Percentiles rank a stretch among this genome's conserved stretches.
Conservation (phyloP, 2,113 vertebrate genomes). For the Clupea harengus region DNA sequence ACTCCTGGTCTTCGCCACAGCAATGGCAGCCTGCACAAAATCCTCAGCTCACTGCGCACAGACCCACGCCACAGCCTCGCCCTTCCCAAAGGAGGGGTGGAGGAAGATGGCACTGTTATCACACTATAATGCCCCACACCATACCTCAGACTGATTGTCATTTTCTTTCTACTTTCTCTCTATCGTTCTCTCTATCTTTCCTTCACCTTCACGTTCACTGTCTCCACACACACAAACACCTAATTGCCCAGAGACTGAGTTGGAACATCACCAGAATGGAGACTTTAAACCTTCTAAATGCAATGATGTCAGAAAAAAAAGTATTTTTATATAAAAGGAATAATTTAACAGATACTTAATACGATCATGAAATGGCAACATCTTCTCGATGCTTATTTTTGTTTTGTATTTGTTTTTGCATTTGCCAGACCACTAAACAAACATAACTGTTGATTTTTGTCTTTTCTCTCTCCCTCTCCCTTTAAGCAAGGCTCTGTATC, state of each 20-base stretch:
- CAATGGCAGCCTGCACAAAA: constrained; percentile 88
- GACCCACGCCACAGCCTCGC: constrained; percentile 92
- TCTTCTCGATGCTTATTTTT: constrained; percentile 19
- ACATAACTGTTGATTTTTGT: background rate
- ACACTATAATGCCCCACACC: constrained; percentile 80
- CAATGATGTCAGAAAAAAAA: constrained; percentile 19
- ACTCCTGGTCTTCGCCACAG: constrained; percentile 77
- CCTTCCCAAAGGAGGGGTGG: constrained; percentile 88
- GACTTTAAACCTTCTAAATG: constrained; percentile 31
- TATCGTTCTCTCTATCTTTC: background rate
- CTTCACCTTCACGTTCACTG: constrained; percentile 45
- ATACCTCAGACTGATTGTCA: background rate
- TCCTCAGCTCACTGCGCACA: constrained; percentile 88
- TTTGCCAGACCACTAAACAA: background rate
- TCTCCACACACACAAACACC: constrained; percentile 19
- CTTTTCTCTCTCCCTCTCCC: background rate
- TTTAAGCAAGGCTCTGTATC: background rate
- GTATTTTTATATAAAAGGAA: constrained; percentile 38
- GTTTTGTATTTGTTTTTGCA: background rate
- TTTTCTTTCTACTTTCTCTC: background rate
- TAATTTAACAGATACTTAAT: constrained; percentile 45
- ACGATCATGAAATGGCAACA: constrained; percentile 34
- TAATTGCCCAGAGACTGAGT: constrained; percentile 66
- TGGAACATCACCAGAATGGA: constrained; percentile 48
- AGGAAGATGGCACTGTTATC: constrained; percentile 95